phyloP scores from a whole-genome alignment of 1,140 invertebrate species.

The Pomacea maculata region DNA sequence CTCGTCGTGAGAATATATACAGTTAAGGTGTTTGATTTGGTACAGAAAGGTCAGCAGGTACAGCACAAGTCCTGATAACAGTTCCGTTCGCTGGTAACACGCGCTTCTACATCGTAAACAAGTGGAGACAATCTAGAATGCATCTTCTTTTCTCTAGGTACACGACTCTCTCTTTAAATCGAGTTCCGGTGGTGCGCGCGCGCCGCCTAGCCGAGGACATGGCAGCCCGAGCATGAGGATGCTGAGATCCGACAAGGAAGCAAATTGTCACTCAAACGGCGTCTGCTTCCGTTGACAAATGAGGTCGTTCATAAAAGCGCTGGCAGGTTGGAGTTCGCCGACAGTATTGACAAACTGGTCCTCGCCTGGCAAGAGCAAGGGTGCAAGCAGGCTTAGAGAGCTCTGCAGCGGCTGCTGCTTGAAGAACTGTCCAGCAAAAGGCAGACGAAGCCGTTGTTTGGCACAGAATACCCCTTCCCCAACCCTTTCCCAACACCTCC shows the following conservation, averaged over 20 bases:
- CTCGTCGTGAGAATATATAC: no score
- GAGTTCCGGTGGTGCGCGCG: not conserved
- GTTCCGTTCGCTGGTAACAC: no score
- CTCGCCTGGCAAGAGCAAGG: not conserved
- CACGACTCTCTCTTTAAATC: not conserved
- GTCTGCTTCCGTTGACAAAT: constrained; percentile 1
- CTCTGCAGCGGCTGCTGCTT: no score
- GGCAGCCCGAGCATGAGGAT: not conserved
- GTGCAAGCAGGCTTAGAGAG: not conserved
- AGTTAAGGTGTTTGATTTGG: no score
- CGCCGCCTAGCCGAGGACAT: not conserved
- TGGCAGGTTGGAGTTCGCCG: not conserved
- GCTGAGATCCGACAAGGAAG: constrained; percentile 4
- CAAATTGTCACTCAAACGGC: constrained; percentile 9
- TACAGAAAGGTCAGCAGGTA: no score
- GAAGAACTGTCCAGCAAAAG: no score
- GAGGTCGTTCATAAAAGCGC: not conserved
- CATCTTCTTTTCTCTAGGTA: not conserved
- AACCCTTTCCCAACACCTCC: no score
- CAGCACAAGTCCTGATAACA: no score
- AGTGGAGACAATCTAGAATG: not conserved
- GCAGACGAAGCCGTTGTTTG: not conserved
- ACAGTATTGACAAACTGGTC: not conserved
- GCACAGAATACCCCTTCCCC: no score
- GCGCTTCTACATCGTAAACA: not conserved